Base-by-base conservation (phyloP, 2,888 invertebrate species). In the Synergus gifuensis region DNA sequence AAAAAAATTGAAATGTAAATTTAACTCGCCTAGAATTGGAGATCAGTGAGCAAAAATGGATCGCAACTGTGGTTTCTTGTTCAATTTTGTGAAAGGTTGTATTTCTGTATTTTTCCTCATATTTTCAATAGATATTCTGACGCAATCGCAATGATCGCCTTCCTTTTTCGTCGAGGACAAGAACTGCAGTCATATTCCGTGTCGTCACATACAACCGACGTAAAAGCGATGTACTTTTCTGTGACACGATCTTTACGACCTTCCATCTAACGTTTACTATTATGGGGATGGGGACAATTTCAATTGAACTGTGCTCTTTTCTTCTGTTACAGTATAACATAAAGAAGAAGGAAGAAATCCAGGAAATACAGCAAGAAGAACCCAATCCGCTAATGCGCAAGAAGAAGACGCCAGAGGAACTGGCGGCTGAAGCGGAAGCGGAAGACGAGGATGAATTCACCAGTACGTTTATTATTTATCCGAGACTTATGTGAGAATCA, bases 371-470 rank as follows among this genome's bases (percentile, higher is more conserved):
- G 84, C 95, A 95, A 89, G 97, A 97, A 93, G 97, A 97, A 86
- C 97, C 97, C 89, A 98, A 98, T 93, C 98, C 98, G 78, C 94
- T 99, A 90, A 99, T 98, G 96, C 96, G 99, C 93, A 98, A 98
- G 95, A 98, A 99, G 94, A 99, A 99, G 93, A 99, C 99, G 82
- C 99, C 99, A 0, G 99, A 98, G 93, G 99, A 99, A 92, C 93
- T 99, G 90, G 99, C 99, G 81, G 96, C 98, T 67, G 99, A 99
- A 93, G 98, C 98, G 69, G 98, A 98, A 93, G 96, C 97, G 77
- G 98, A 97, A 92, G 98, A 98, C 92, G 97, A 98, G 94, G 98
- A 98, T 91, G 98, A 98, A 93, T 97, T 98, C 94, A 98, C 98
- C 93, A 98, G 98, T 98, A 93, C 96, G 95, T 94, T 84, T 62